Conservation (phyloP, 2,113 vertebrate species). For the Elephas maximus region DNA sequence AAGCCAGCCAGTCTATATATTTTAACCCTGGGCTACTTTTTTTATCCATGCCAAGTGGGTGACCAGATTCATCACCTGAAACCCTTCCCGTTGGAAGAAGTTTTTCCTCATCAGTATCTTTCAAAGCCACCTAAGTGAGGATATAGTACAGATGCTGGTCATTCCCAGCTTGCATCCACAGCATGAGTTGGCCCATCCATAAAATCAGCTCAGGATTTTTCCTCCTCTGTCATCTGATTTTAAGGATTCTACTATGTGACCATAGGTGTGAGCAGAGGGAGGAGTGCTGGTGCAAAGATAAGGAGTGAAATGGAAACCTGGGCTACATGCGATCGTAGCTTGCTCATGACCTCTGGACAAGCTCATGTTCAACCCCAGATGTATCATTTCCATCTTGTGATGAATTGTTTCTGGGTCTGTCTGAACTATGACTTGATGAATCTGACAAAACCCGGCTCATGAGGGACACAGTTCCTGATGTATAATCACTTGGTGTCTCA, state of each 20-base stretch:
- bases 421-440: background rate
- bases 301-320: background rate
- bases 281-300: background rate
- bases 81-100: background rate
- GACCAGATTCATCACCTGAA: background rate
- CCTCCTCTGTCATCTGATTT: background rate
- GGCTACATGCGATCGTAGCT: background rate
- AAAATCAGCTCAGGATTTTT: background rate
- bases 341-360: background rate
- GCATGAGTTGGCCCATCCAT: background rate
- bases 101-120: background rate
- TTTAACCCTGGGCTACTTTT: background rate
- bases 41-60: background rate
- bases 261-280: background rate
- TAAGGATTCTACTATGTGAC: background rate
- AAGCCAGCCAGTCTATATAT: background rate
- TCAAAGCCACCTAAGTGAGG: background rate
- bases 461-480: background rate
- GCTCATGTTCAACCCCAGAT: background rate
- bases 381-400: background rate
- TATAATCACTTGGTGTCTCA: background rate
- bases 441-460: constrained; percentile 2
- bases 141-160: background rate
- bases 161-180: background rate
- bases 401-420: background rate